Evolutionary conservation across 37 sponge, comb jelly and placozoan genomes (phyloP).

Genomic region (Bolinopsis microptera): DNA sequence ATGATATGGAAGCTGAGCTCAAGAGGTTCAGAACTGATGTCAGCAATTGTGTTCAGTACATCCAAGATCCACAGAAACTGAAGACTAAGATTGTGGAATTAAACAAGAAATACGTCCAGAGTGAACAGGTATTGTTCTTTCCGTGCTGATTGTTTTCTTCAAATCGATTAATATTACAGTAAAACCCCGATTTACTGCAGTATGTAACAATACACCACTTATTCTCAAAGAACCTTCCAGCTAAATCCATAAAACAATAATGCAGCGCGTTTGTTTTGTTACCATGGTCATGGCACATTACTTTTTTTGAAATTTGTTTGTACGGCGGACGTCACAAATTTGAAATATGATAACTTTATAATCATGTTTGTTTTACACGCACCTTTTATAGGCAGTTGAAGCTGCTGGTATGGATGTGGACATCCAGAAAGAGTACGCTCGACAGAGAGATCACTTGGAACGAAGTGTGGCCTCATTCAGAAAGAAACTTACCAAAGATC

Average conservation of each 20-base stretch:
- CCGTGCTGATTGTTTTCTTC: no score
- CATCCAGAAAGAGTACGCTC: constrained; percentile 86
- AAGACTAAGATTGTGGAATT: constrained; percentile 76
- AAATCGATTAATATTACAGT: no score
- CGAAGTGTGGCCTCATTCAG: constrained; percentile 89
- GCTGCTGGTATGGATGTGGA: constrained; percentile 75
- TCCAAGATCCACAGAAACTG: constrained; percentile 92
- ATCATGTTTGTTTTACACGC: background rate
- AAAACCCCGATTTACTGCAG: no score
- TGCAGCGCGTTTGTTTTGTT: no score
- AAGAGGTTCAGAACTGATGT: constrained; percentile 83
- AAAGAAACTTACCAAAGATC: constrained; percentile 93
- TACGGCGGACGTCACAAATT: no score
- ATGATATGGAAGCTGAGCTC: constrained; percentile 78
- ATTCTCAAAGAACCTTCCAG: no score
- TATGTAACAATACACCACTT: no score
- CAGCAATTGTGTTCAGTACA: constrained; percentile 77
- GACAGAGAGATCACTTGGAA: constrained; percentile 93
- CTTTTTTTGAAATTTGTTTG: no score
- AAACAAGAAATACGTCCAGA: constrained; percentile 66
- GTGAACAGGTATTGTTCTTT: constrained; percentile 76
- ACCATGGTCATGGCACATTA: no score
- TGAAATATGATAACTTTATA: no score
- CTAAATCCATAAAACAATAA: no score
- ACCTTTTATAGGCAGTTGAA: constrained; percentile 69